A percentile compares a stretch with the other conserved stretches of the same genome.
Conservation (phyloP, 2,797 vertebrate genomes). For the Crax fasciolata region DNA sequence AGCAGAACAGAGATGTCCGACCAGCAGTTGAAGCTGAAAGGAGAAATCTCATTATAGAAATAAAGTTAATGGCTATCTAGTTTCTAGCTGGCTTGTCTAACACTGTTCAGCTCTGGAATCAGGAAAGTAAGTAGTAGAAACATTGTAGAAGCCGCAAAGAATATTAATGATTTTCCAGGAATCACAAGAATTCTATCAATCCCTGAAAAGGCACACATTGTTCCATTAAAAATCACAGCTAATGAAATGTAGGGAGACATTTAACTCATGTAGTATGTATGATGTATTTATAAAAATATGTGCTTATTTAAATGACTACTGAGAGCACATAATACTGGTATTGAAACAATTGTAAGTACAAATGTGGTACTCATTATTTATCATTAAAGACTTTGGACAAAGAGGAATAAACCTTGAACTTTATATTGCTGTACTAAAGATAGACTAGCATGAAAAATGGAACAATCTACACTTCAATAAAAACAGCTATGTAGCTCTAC, state of each 20-base stretch:
- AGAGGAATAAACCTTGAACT: neutral
- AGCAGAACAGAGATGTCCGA: neutral
- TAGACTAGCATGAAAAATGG: neutral
- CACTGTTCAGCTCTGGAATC: neutral
- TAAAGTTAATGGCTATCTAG: neutral
- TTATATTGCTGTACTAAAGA: neutral
- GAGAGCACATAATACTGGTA: neutral
- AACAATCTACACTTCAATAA: neutral
- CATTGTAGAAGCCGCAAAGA: neutral
- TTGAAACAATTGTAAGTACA: neutral
- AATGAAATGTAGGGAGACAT: neutral
- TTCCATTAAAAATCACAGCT: neutral
- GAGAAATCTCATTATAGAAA: neutral
- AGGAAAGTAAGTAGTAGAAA: neutral
- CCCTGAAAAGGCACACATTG: rapidly evolving
- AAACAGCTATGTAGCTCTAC: neutral
- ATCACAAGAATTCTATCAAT: neutral
- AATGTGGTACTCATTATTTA: neutral
- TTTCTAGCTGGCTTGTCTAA: neutral
- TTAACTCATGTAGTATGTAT: neutral
- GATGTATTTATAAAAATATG: neutral
- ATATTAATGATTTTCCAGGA: neutral
- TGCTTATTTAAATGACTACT: neutral
- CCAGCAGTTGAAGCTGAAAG: neutral
- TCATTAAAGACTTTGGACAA: neutral